phyloP scores from a whole-genome alignment of 2,888 invertebrate genomes.

The Ligdia adustata region DNA sequence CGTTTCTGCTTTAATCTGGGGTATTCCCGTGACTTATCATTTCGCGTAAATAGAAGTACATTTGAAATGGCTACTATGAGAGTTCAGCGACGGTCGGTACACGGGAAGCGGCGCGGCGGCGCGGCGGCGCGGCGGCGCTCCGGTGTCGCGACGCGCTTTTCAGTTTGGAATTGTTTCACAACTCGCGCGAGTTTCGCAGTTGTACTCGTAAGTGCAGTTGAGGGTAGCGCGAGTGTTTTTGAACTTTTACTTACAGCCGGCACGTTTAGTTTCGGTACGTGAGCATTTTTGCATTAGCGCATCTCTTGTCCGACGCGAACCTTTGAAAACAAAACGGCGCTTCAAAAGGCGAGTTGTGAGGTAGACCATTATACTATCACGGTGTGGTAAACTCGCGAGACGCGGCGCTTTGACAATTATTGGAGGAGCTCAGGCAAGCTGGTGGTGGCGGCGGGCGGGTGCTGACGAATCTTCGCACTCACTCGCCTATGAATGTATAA shows the following conservation, averaged over 20 bases:
- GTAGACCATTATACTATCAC: conserved; percentile 75
- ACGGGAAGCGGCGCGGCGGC: background rate
- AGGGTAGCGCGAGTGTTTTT: conserved; percentile 1
- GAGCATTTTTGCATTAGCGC: conserved; percentile 11
- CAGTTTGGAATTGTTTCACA: conserved; percentile 24
- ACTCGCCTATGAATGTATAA: conserved; percentile 79
- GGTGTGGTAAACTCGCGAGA: conserved; percentile 66
- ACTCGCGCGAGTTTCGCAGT: conserved; percentile 3
- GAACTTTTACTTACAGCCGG: conserved; percentile 2
- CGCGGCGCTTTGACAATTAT: conserved; percentile 66
- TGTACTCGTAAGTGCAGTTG: conserved; percentile 12
- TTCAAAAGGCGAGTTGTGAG: conserved; percentile 40
- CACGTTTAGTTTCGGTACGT: conserved; percentile 5
- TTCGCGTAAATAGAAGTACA: conserved; percentile 57
- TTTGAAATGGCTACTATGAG: conserved; percentile 42
- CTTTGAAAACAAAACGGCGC: conserved; percentile 35
- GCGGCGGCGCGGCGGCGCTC: background rate
- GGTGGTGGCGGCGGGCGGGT: too few species aligned
- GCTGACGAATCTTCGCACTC: conserved; percentile 69
- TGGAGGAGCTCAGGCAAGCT: conserved; percentile 59
- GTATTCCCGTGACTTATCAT: conserved; percentile 65
- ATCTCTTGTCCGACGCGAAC: conserved; percentile 12
- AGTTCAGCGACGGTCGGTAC: conserved; percentile 9
- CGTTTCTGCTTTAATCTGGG: conserved; percentile 70
- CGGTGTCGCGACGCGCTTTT: conserved; percentile 7